Evolutionary conservation across 2,113 vertebrate species (phyloP), one percentile per base, ranked within the genome.

Genomic region (Lepus europaeus): DNA sequence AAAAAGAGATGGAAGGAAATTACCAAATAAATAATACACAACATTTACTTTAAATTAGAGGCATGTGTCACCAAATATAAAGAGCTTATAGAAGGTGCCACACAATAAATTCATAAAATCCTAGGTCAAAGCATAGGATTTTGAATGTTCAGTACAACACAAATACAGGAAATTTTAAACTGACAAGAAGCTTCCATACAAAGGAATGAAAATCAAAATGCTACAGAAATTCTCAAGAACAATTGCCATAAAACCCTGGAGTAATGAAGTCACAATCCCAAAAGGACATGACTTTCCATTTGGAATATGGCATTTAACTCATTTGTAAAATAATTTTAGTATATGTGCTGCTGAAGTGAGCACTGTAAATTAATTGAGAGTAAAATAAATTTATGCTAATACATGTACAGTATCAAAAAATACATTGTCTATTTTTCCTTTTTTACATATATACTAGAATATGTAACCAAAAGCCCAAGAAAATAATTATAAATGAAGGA

Each of bases 1-100:
- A 84, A 91, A 89, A 92, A 78, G 17, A 72, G 19, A 7, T 70
- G 0, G 49, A 91, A 91, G 6, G 31, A 95, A 96, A 74, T 53
- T 8, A 82, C 49, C n/a, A 94, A 87, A 64, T 2, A 80, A 66
- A 77, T 63, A 70, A 90, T 77, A 33, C 3, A 80, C 5, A 45
- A 36, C 68, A 73, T 78, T 89, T 76, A 9, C 63, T 78, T 51
- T 63, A 69, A 64, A 39, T 56, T 2, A 49, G 9, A 25, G 19
- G 7, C 1, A 36, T 2, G 0, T 63, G 4, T 74, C 31, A 84
- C 20, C 12, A 70, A 74, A 78, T 68, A 83, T 9, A 39, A 56
- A 95, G 23, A 22, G 14, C 22, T 76, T 20, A 64, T 3, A 36
- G 14, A 72, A 7, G 6, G 16, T n/a, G 39, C 17, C 39, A 0